These are phyloP conservation scores for Patella pellucida DNA, from an alignment of 2,888 invertebrate species.

Conservation along the genomic window DNA sequence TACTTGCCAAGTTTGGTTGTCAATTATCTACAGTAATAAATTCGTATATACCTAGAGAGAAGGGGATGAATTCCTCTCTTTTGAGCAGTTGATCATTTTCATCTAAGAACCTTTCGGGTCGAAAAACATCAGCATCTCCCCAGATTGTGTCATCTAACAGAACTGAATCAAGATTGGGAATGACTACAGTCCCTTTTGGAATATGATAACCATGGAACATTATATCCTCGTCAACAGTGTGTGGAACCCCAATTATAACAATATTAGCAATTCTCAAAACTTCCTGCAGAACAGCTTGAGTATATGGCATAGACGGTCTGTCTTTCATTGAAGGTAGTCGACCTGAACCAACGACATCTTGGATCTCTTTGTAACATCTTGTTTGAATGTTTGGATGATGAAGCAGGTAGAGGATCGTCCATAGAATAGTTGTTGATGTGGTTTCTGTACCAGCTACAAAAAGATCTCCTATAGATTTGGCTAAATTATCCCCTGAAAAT, in stretches of 20 bases:
- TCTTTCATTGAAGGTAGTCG: conserved; percentile 41
- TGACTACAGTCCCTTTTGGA: conserved; percentile 50
- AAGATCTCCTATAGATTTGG: conserved; percentile 40
- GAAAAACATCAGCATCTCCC: conserved; percentile 46
- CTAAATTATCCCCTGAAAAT: conserved; percentile 10
- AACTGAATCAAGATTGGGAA: conserved; percentile 50
- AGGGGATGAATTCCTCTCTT: conserved; percentile 39
- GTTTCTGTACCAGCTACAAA: conserved; percentile 75
- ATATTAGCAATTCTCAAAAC: conserved; percentile 48
- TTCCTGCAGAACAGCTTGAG: conserved; percentile 61
- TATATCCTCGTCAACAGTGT: conserved; percentile 49
- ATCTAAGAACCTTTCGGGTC: conserved; percentile 54
- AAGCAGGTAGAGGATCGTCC: conserved; percentile 85
- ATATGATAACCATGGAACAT: conserved; percentile 54
- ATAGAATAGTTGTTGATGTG: conserved; percentile 86
- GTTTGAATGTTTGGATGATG: conserved; percentile 78
- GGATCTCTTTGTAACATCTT: conserved; percentile 42
- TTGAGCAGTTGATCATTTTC: conserved; percentile 26
- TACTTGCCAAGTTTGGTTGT: too few species aligned
- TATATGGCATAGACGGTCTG: conserved; percentile 40
- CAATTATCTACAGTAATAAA: too few species aligned
- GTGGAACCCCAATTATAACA: conserved; percentile 43
- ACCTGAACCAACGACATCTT: conserved; percentile 63
- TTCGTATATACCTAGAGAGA: conserved; percentile 34
- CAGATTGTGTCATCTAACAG: conserved; percentile 45